These are phyloP conservation scores for Serrognathus titanus DNA, from an alignment of 2,888 invertebrate genomes.

Conservation along the genomic window DNA sequence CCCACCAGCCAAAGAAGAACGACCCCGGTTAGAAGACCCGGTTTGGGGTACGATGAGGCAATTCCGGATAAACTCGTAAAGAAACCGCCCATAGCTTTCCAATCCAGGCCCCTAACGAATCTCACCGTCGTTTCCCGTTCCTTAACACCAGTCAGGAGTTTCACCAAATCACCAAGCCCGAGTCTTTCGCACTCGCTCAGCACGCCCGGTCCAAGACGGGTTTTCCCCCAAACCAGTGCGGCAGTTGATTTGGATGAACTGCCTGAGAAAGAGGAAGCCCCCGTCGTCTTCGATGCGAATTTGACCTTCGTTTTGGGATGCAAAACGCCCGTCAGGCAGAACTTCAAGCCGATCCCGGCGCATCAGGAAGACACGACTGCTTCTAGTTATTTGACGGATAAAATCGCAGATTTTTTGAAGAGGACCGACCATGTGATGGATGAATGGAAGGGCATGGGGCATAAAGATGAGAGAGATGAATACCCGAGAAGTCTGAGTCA, in stretches of 20 bases:
- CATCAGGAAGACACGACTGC: constrained; percentile 73
- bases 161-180: constrained; percentile 32
- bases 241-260: constrained; percentile 57
- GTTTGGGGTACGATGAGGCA: constrained; percentile 30
- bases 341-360: constrained; percentile 70
- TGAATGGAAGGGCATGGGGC: constrained; percentile 75
- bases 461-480: constrained; percentile 54
- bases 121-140: constrained; percentile 35
- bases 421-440: constrained; percentile 86
- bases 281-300: constrained; percentile 79
- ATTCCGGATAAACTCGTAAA: constrained; percentile 19
- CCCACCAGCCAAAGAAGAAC: constrained; percentile 21
- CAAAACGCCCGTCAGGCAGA: constrained; percentile 64
- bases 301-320: constrained; percentile 75
- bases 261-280: constrained; percentile 66
- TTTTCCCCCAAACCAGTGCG: constrained; percentile 56
- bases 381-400: constrained; percentile 69
- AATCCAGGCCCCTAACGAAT: constrained; percentile 46
- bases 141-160: constrained; percentile 19
- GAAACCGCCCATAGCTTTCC: constrained; percentile 34
- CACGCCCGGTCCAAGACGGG: constrained; percentile 57
- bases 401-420: constrained; percentile 76
- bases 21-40: constrained; percentile 27
- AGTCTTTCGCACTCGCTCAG: constrained; percentile 15
- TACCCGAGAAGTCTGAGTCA: constrained; percentile 13